Evolutionary conservation across 2,113 vertebrate genomes (phyloP), one percentile per base, ranked within the genome.

Genomic region (Oriolus oriolus): DNA sequence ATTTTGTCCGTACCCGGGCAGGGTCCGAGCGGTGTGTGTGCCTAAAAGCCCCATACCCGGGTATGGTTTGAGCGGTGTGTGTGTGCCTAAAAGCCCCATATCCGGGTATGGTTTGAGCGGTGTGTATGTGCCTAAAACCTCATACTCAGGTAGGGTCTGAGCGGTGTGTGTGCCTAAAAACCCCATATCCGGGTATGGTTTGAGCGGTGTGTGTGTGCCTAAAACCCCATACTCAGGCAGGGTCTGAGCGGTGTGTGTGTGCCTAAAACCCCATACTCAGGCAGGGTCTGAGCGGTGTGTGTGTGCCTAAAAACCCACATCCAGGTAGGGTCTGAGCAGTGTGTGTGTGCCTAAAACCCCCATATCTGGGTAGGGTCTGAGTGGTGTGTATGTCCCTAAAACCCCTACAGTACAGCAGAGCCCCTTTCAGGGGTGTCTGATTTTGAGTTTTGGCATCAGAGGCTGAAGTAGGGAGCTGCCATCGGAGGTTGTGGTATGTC

Each of bases 381-480:
- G 61, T 2, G 5, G 7, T 37, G 23, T 59, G 35, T 28, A 5
- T 41, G 18, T 14, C 18, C 22, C 42, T 13, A 14, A 68, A 47
- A 49, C 3, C 45, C 7, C 11, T 63, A 2, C 21, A 9, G 21
- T 5, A 10, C 13, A 31, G 53, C 27, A 22, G 45, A 31, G 22
- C 0, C 0, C 2, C 35, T 50, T 45, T 31, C 6, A 14, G 3
- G 17, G 4, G 0, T 33, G 44, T 7, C 39, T 22, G 3, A 17
- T 44, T 11, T 37, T 30, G 8, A 13, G 11, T 49, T 90, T 63
- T 44, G 44, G 27, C 2, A 0, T 24, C 54, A 18, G 18, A 5
- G 18, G 56, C n/a, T 80, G 49, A 35, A 33, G 13, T 2, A 21
- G 26, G 61, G 60, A 49, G 44, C 57, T 37, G 59, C 2, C 0